phyloP scores from a whole-genome alignment of 2,113 vertebrate species.

The Nipponia nippon region DNA sequence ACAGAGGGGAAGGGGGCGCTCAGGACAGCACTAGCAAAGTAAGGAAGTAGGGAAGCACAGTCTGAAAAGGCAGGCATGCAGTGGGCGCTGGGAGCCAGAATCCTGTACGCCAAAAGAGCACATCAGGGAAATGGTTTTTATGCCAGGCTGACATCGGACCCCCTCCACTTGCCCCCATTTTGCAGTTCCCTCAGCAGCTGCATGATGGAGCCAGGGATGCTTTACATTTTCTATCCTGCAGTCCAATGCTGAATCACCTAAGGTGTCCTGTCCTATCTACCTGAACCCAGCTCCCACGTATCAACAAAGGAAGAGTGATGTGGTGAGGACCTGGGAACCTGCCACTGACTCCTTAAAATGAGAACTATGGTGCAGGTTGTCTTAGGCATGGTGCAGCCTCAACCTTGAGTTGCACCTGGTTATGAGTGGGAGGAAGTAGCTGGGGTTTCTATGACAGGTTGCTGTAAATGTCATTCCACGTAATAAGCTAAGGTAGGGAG shows the following conservation, averaged over 20 bases:
- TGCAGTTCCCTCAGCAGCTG: not conserved
- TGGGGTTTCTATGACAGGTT: not conserved
- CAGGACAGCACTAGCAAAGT: not conserved
- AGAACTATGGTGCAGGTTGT: not conserved
- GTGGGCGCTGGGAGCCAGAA: not conserved
- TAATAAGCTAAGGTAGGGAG: not conserved
- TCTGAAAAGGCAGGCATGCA: not conserved
- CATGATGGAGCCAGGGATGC: accelerated
- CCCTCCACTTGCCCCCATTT: not conserved
- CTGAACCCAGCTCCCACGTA: not conserved
- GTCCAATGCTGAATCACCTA: not conserved
- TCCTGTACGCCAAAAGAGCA: not conserved
- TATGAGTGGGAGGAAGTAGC: not conserved
- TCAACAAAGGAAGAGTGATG: accelerated
- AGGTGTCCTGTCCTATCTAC: not conserved
- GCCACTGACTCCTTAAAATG: not conserved
- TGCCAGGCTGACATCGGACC: not conserved
- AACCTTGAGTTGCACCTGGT: not conserved
- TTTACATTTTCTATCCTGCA: not conserved
- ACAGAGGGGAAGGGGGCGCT: not conserved
- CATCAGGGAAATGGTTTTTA: accelerated
- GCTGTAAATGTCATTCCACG: not conserved
- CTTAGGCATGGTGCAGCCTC: not conserved
- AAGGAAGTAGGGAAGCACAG: not conserved
- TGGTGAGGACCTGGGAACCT: not conserved